Base-by-base conservation (phyloP, 2,888 invertebrate species). In the Auanema freiburgensis region DNA sequence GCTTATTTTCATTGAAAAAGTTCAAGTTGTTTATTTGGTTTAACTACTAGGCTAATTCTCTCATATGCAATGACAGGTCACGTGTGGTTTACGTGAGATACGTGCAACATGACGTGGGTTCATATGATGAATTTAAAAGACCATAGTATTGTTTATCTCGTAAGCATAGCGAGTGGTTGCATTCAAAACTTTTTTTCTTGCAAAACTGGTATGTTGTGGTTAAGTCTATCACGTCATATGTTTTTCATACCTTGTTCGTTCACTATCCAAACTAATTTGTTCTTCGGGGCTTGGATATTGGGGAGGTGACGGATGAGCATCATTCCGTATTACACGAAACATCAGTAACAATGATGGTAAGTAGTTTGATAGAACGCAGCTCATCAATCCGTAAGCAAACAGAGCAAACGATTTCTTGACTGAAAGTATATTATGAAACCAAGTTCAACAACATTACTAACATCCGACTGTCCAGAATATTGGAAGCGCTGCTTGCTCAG, bases 251-350 rank as follows among this genome's bases (percentile, higher is more conserved):
- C 67, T 63, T 24, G 67, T 65, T 64, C 72, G 59, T 18, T 72
- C 72, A 4, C 67, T 69, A 44, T 72, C 72, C 65, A 72, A 52
- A 69, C 72, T 72, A 44, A 67, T 64, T 46, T 69, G 69, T 42
- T 72, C 72, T 49, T 62, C 57, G 44, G 72, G 72, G 16, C 66
- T 66, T 1, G 72, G 72, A 10, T 65, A 65, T 25, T 63, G 49
- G 33, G 65, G 65, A n/a, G 72, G 69, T 25, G 41, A 25, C 21
- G 72, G 72, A 56, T 72, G 69, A 2, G 72, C 67, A 50, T 72
- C 67, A 11, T 64, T 61, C 5, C 69, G 72, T 43, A 62, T 42
- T 23, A 56, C 23, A 16, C 57, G 62, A 10, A 62, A 40, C 14
- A 42, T 44, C 5, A 62, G 56, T 14, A 42, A 40, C 21, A 62